Evolutionary conservation across 2,888 invertebrate genomes (phyloP), one percentile per base, ranked within the genome.

Genomic region (Andrena bucephala): DNA sequence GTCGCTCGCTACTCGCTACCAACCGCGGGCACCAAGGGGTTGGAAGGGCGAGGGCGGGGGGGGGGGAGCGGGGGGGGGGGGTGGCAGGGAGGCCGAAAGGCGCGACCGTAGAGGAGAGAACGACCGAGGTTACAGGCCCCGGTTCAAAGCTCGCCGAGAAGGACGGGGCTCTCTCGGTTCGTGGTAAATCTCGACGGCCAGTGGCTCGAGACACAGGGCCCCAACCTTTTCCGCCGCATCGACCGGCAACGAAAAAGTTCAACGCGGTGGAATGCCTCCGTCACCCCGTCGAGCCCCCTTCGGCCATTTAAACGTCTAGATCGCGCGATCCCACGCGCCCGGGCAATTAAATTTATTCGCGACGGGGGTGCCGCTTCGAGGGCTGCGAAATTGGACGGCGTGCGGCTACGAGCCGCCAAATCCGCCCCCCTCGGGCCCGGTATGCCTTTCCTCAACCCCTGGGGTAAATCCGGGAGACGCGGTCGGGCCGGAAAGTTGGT

Each of bases 131-230:
- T 66, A 13, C 62, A 52, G 72, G 68, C 59, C 67, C 83, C 71
- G 86, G 86, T 86, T 86, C 85, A 85, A 86, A 86, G 86, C 84
- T 85, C 85, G 83, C 59, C 52, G 75, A 70, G 86, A 85, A 86
- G 86, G 86, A 86, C 85, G 70, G 66, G 62, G n/a, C 36, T 36
- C 73, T 54, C 66, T 59, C n/a, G 78, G 71, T 66, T 77, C 83
- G 81, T 73, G 83, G 73, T 81, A 83, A 81, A 83, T 81, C 81
- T 77, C 73, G 54, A 27, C 69, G 75, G 59, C 31, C 76, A 59
- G 62, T 54, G 65, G 70, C 67, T 66, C 59, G 50, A n/a, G 66
- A 24, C 65, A 52, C 65, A 52, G 65, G 24, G 27, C 10, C 57
- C 72, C 54, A 60, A 80, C 80, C 80, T 72, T 77, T 69, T 69